Percentiles rank a stretch among this genome's conserved stretches.
These are phyloP conservation scores for Biston stratarius DNA, from an alignment of 2,888 invertebrate genomes.

Conservation along the genomic window DNA sequence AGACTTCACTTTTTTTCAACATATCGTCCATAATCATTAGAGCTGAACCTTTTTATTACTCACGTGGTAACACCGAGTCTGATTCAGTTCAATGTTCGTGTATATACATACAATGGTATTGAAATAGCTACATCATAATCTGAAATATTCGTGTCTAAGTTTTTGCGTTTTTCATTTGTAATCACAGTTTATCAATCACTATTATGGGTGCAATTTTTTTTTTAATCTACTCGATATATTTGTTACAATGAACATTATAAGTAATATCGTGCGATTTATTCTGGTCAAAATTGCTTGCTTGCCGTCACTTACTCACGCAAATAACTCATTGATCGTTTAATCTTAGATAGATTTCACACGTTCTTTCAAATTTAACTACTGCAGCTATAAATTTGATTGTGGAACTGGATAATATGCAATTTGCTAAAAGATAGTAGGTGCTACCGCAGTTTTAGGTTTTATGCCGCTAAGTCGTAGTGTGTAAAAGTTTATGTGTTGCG, in stretches of 20 bases:
- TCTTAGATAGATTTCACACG: too few species aligned
- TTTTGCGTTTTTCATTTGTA: slow-evolving; percentile 21
- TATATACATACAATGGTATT: slow-evolving; percentile 14
- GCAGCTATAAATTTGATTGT: too few species aligned
- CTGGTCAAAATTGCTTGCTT: slow-evolving; percentile 59
- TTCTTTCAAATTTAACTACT: too few species aligned
- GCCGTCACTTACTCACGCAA: too few species aligned
- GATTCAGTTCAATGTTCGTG: slow-evolving; percentile 6
- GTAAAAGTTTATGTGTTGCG: too few species aligned
- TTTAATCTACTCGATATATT: slow-evolving; percentile 51
- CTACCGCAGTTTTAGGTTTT: too few species aligned
- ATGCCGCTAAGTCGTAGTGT: too few species aligned
- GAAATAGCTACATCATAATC: slow-evolving; percentile 1
- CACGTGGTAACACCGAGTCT: slow-evolving; percentile 19
- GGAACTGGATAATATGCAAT: too few species aligned
- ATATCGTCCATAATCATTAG: slow-evolving; percentile 47
- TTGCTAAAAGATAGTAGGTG: too few species aligned
- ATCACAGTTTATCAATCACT: slow-evolving; percentile 33
- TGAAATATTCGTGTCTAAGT: slow-evolving; percentile 17
- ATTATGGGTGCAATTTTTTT: slow-evolving; percentile 47
- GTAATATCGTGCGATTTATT: slow-evolving; percentile 61
- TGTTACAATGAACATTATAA: slow-evolving; percentile 56
- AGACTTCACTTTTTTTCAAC: slow-evolving; percentile 41
- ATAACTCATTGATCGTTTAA: slow-evolving; percentile 30
- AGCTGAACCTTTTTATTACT: slow-evolving; percentile 44